Percentiles rank a stretch among this genome's conserved stretches.
phyloP scores from a whole-genome alignment of 2,888 invertebrate genomes.

The Eustalomyia histrio region DNA sequence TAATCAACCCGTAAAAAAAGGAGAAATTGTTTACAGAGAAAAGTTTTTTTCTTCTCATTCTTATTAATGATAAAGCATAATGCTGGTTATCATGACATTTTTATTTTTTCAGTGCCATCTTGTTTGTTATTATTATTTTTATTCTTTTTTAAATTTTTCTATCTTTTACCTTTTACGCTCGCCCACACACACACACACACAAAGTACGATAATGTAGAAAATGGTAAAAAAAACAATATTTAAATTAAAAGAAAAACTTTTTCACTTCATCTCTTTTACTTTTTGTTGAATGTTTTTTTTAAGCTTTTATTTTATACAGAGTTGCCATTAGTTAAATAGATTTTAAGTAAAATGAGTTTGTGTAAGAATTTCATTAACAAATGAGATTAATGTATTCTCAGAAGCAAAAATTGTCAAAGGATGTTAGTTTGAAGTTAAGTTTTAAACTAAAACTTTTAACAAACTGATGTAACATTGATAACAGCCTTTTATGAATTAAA shows the following conservation, averaged over 20 bases:
- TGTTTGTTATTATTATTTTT: too few relatives aligned
- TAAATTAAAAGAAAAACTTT: conserved; percentile 41
- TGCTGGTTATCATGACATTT: conserved; percentile 60
- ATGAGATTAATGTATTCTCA: neutral
- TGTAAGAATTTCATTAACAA: conserved; percentile 17
- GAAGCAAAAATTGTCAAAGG: neutral
- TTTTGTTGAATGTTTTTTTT: neutral
- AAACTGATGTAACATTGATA: too few relatives aligned
- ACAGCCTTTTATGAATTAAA: too few relatives aligned
- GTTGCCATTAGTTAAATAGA: conserved; percentile 44
- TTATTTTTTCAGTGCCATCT: conserved; percentile 57
- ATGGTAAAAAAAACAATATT: conserved; percentile 31
- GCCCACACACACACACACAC: neutral
- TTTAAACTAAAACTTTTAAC: neutral
- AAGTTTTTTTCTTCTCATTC: conserved; percentile 2
- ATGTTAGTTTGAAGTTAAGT: neutral
- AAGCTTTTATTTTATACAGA: conserved; percentile 19
- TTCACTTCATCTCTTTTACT: conserved; percentile 31
- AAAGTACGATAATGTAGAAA: conserved; percentile 14
- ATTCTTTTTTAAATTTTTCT: conserved; percentile 17
- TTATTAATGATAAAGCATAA: conserved; percentile 54
- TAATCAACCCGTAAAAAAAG: neutral
- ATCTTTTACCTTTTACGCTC: conserved; percentile 26
- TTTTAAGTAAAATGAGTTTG: conserved; percentile 43
- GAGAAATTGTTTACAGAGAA: conserved; percentile 4